Conservation (phyloP, 2,888 invertebrate genomes). For the Linyphia triangularis region DNA sequence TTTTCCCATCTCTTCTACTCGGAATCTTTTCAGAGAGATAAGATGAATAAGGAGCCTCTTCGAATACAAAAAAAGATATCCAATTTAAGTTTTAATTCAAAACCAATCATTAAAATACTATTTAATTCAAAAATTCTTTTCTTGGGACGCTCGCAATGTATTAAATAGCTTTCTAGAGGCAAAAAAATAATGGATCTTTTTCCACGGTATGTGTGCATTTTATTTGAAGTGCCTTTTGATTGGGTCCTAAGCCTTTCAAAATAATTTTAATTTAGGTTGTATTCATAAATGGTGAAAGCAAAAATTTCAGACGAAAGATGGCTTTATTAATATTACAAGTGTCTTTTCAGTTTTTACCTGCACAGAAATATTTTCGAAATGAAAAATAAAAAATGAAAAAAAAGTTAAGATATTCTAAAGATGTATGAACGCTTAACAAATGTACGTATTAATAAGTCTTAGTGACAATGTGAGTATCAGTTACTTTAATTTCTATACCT, state of each 20-base stretch:
- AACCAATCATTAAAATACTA: slow-evolving; percentile 58
- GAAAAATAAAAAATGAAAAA: background rate
- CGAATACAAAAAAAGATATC: slow-evolving; percentile 36
- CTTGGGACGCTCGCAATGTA: background rate
- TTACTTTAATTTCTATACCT: background rate
- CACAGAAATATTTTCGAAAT: background rate
- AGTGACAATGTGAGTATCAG: background rate
- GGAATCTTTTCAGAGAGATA: slow-evolving; percentile 19
- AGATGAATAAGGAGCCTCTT: background rate
- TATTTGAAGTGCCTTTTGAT: slow-evolving; percentile 10
- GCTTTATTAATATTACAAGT: background rate
- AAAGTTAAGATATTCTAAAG: background rate
- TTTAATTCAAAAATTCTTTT: slow-evolving; percentile 53
- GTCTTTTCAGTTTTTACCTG: background rate
- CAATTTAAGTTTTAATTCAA: slow-evolving; percentile 63
- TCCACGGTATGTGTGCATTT: background rate
- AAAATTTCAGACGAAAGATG: no score
- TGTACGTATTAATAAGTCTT: background rate
- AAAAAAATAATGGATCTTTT: background rate
- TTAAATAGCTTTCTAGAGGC: slow-evolving; percentile 42
- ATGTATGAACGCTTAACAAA: background rate
- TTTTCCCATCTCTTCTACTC: slow-evolving; percentile 35
- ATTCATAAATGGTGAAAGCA: background rate
- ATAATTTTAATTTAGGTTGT: slow-evolving; percentile 21
- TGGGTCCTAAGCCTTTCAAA: background rate